Base-by-base conservation (phyloP, 2,797 vertebrate species). In the Pyrrhura leucotis region DNA sequence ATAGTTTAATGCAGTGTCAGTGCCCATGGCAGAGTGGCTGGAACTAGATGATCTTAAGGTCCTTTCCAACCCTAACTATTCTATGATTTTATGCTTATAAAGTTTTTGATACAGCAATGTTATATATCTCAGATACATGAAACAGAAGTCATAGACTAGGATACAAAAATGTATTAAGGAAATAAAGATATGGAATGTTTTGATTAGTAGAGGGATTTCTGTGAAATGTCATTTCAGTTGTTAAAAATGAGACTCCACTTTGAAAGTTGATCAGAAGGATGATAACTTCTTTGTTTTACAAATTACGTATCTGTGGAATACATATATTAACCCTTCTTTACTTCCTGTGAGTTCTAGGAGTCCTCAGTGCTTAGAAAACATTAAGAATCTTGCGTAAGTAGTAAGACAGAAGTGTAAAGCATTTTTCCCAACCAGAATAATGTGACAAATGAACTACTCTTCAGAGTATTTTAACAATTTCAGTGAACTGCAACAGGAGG, bases 381-480 rank as follows among this genome's bases (percentile, higher is more conserved):
- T 42, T 65, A 48, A 44, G 12, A n/a, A 74, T 72, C 88, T 73
- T 72, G 37, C 9, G 20, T 74, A 78, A 77, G 35, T 40, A 71
- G 40, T 31, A 50, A 79, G 88, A 66, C 23, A 93, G 23, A 37
- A 53, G 12, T 9, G 16, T 51, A 92, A 90, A 89, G 25, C 39
- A 54, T 50, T 90, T 87, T 80, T 66, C 40, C 35, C 42, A 74
- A 56, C 31, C 47, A 62, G 45, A 88, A 75, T 37, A 93, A 51
- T 37, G 44, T 95, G 88, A 90, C 44, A 93, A 92, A 93, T 33
- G 42, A 91, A 65, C 44, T 89, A 10, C 72, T 61, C 67, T 79
- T 56, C 6, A 51, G 71, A 82, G 77, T 42, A 79, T 93, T 94
- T 89, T 84, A 95, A 86, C 45, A 90, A 67, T 87, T 90, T 82